Evolutionary conservation across 2,113 vertebrate species (phyloP), one percentile per base, ranked within the genome.

Genomic region (Tylochromis polylepis): DNA sequence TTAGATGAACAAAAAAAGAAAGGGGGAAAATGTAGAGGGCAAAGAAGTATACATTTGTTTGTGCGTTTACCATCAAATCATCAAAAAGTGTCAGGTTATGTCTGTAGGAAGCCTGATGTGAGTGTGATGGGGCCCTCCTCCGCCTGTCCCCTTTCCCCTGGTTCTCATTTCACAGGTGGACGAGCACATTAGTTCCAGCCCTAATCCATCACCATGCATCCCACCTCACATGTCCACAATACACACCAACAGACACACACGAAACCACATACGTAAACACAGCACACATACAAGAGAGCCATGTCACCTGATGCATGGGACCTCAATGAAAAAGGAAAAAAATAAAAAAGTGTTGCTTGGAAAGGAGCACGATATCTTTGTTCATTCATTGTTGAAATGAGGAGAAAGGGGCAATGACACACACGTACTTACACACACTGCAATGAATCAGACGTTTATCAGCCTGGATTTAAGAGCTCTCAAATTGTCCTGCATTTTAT

Each of bases 151-250:
- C 78, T 89, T 88, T 90, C 80, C 82, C 77, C 80, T 90, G 85
- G 75, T 90, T 95, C 94, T 95, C 94, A 95, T 96, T 96, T 96
- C 96, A 96, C 95, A 96, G 95, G 94, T 95, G 95, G 94, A 91
- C 60, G 85, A 93, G 81, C 94, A 92, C 90, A 94, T 95, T 95
- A 95, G 95, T 92, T 95, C 89, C 93, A 93, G 87, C 85, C 70
- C 89, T 94, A 95, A 95, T 95, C 94, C 93, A 93, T 95, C 93
- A 92, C 87, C 75, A 80, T 83, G 83, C 88, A 88, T 87, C 83
- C 91, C 20, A 11, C 77, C 79, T 82, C 85, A 80, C 85, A 78
- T 56, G 55, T 81, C 29, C 53, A 36, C 46, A 29, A 90, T 51
- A 22, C 77, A 82, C 80, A 79, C 79, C 12, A 51, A 57, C 53